These are phyloP conservation scores for Meloidogyne chitwoodi DNA, from an alignment of 1,140 invertebrate genomes.

Conservation along the genomic window DNA sequence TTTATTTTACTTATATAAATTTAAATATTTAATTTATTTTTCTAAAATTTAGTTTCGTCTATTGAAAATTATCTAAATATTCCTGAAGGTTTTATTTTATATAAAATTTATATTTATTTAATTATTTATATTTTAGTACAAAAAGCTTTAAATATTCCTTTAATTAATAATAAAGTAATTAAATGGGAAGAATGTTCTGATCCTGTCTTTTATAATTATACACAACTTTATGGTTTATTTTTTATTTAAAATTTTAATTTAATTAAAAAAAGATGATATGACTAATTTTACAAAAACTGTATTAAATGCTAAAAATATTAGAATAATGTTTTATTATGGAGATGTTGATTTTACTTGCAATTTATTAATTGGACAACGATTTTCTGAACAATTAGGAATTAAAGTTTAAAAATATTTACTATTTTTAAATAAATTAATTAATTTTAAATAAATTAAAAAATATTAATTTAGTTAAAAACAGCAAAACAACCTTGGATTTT, in stretches of 20 bases:
- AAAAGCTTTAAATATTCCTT: not conserved
- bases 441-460: no score
- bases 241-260: not conserved
- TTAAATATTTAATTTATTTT: not conserved
- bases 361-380: slow-evolving; percentile 55
- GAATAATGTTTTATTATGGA: slow-evolving; percentile 65
- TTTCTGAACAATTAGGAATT: slow-evolving; percentile 40
- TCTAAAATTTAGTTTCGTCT: not conserved
- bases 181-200: not conserved
- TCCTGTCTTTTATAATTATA: not conserved
- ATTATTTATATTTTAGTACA: not conserved
- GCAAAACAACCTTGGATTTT: slow-evolving; percentile 43
- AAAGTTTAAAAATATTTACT: not conserved
- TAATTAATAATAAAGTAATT: not conserved
- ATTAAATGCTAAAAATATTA: slow-evolving; percentile 50
- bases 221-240: not conserved
- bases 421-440: no score
- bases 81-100: not conserved
- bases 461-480: slow-evolving; percentile 46
- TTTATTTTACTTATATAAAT: not conserved
- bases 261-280: not conserved
- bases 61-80: not conserved
- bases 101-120: not conserved
- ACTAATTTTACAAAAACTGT: slow-evolving; percentile 47
- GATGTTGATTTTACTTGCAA: slow-evolving; percentile 67